Evolutionary conservation across 2,888 invertebrate genomes (phyloP).

Genomic region (Epirrita christyi): DNA sequence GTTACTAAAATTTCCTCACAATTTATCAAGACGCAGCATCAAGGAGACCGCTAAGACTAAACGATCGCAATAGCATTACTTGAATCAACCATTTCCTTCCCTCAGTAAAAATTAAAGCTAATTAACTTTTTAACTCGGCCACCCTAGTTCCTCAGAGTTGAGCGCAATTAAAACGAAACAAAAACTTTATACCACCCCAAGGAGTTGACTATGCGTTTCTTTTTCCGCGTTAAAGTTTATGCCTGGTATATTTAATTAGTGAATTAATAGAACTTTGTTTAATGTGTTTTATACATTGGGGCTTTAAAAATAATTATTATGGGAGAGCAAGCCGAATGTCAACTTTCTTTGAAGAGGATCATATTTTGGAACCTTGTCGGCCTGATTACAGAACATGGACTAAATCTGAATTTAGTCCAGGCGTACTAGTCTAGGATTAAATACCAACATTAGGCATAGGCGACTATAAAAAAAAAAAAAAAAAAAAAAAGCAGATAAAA

Average conservation of each 20-base stretch:
- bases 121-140: conserved; percentile 73
- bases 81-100: conserved; percentile 45
- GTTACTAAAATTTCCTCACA: not conserved
- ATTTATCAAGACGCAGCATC: conserved; percentile 16
- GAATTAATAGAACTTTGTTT: conserved; percentile 30
- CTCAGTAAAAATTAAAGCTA: conserved; percentile 76
- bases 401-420: too few species aligned
- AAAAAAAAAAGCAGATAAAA: too few species aligned
- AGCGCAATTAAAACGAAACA: conserved; percentile 77
- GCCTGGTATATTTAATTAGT: conserved; percentile 35
- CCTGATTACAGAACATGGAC: too few species aligned
- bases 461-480: too few species aligned
- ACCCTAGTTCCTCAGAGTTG: conserved; percentile 39
- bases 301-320: conserved; percentile 1
- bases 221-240: conserved; percentile 32
- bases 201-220: conserved; percentile 52
- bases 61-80: conserved; percentile 45
- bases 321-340: not conserved
- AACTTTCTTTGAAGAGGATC: not conserved
- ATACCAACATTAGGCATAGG: too few species aligned
- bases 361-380: too few species aligned
- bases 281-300: conserved; percentile 8
- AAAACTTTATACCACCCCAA: conserved; percentile 70
- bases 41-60: conserved; percentile 19
- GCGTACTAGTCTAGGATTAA: too few species aligned